Evolutionary conservation across 2,888 invertebrate genomes (phyloP).

Genomic region (Drosophila cognata): DNA sequence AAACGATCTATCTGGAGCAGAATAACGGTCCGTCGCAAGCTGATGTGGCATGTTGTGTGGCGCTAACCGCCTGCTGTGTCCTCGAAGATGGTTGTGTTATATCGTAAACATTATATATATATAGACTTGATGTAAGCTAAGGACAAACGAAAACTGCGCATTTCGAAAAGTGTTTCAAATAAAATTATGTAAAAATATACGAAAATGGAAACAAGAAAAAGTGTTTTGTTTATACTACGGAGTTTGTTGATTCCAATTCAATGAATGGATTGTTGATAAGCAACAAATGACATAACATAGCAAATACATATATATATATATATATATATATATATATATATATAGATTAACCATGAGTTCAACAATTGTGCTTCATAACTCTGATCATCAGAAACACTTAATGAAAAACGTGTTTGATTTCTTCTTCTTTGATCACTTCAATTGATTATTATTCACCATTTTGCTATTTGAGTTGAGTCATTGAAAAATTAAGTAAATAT

Average conservation of each 20-base stretch:
- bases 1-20: constrained; percentile 46
- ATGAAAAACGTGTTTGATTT: not conserved
- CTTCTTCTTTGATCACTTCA: not conserved
- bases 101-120: constrained; percentile 3
- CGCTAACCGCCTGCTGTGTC: constrained; percentile 64
- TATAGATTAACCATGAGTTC: rapidly evolving
- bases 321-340: too few relatives aligned
- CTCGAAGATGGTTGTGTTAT: constrained; percentile 71
- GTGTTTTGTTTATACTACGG: not conserved
- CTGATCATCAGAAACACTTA: not conserved
- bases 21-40: constrained; percentile 32
- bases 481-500: not conserved
- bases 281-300: not conserved
- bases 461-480: not conserved
- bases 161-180: not conserved
- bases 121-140: not conserved
- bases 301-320: not conserved
- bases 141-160: constrained; percentile 14
- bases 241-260: not conserved
- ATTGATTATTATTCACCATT: not conserved
- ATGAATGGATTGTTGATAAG: not conserved
- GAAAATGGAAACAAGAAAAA: not conserved
- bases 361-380: not conserved
- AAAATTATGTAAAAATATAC: not conserved
- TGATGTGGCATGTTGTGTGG: constrained; percentile 62